These are phyloP conservation scores for Formica exsecta DNA, from an alignment of 1,140 invertebrate genomes.

Conservation along the genomic window DNA sequence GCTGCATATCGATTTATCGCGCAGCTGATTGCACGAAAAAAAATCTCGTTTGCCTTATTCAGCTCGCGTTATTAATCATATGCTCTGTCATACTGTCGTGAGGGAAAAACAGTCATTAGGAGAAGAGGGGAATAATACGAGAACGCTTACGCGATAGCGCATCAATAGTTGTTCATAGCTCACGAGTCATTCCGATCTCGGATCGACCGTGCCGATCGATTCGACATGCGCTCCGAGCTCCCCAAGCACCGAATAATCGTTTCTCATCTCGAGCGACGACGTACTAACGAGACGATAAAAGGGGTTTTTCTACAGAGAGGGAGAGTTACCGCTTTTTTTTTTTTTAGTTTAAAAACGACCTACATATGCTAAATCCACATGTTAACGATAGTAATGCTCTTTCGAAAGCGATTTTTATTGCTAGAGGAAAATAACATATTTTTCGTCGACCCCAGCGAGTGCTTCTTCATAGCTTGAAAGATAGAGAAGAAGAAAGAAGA, in stretches of 20 bases:
- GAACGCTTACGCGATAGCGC: conserved; percentile 58
- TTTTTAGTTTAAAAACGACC: background rate
- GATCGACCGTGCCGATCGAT: conserved; percentile 66
- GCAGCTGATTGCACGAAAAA: conserved; percentile 14
- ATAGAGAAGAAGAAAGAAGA: background rate
- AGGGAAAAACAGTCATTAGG: conserved; percentile 48
- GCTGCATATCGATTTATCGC: background rate
- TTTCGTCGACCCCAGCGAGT: background rate
- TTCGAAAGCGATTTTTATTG: background rate
- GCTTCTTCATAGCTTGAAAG: background rate
- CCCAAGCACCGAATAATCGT: conserved; percentile 68
- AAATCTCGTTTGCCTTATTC: conserved; percentile 19
- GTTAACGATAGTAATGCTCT: background rate
- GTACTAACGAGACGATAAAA: conserved; percentile 67
- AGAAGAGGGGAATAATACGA: conserved; percentile 44
- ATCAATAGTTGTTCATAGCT: conserved; percentile 65
- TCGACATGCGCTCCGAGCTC: conserved; percentile 65
- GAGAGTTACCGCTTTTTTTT: background rate
- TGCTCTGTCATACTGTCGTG: conserved; percentile 18
- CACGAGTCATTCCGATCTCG: conserved; percentile 67
- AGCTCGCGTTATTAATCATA: conserved; percentile 37
- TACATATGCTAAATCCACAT: conserved; percentile 21
- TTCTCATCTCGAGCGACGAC: conserved; percentile 63
- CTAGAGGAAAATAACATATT: background rate
- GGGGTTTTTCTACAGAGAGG: conserved; percentile 18